phyloP scores from a whole-genome alignment of 2,888 invertebrate genomes.

The Cordilura impudica region DNA sequence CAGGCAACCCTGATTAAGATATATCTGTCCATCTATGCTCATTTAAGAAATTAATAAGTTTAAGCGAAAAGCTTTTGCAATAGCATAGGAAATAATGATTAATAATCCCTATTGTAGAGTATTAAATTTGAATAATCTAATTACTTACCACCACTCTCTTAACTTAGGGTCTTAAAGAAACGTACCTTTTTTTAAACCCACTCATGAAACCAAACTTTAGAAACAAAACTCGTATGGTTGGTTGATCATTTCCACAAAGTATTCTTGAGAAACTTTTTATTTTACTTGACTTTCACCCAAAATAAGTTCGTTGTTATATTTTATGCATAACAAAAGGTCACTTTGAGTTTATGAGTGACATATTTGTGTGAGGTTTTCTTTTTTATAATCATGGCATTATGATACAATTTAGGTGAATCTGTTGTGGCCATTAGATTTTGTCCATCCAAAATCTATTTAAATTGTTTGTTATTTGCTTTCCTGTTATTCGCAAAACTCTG shows the following conservation, averaged over 20 bases:
- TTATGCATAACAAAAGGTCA: slow-evolving; percentile 26
- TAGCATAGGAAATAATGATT: no score
- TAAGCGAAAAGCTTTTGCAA: no score
- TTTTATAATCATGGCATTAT: background rate
- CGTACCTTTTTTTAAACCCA: no score
- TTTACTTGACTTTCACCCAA: background rate
- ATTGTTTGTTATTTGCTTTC: background rate
- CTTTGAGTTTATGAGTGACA: slow-evolving; percentile 49
- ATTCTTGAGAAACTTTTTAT: background rate
- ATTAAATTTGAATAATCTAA: no score
- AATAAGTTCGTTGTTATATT: background rate
- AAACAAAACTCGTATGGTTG: background rate
- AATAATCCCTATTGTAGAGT: no score
- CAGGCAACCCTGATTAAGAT: no score
- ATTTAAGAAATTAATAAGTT: no score
- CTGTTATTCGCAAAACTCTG: background rate
- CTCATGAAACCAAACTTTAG: no score
- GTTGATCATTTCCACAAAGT: background rate
- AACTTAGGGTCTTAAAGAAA: background rate
- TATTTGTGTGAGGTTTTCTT: slow-evolving; percentile 32
- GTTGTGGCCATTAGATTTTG: slow-evolving; percentile 10
- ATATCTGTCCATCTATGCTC: no score
- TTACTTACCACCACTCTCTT: no score
- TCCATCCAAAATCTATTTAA: slow-evolving; percentile 38
- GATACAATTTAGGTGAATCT: background rate